Evolutionary conservation across 1,140 invertebrate species (phyloP).

Genomic region (Colletes latitarsis): DNA sequence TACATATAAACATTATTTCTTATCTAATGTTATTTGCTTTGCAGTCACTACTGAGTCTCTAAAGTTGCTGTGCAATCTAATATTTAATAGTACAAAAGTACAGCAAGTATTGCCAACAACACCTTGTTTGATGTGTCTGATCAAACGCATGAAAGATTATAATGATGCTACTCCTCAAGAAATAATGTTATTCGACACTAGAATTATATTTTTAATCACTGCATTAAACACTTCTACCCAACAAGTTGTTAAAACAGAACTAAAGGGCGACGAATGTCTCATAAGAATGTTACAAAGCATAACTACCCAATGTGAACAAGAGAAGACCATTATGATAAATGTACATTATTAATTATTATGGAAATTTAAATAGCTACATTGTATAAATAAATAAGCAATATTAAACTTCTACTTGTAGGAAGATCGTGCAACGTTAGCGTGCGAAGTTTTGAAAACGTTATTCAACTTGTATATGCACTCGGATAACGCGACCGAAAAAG

Average conservation of each 20-base stretch:
- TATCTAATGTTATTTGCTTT: slow-evolving; percentile 60
- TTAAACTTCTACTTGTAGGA: slow-evolving; percentile 78
- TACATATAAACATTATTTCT: slow-evolving; percentile 16
- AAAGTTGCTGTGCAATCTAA: slow-evolving; percentile 94
- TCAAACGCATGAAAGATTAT: slow-evolving; percentile 88
- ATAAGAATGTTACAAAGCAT: slow-evolving; percentile 91
- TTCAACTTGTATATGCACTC: slow-evolving; percentile 89
- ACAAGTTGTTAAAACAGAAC: slow-evolving; percentile 86
- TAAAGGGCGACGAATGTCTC: slow-evolving; percentile 91
- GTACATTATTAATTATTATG: slow-evolving; percentile 18
- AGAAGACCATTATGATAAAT: slow-evolving; percentile 59
- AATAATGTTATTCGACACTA: slow-evolving; percentile 93
- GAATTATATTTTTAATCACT: slow-evolving; percentile 93
- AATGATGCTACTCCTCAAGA: slow-evolving; percentile 83
- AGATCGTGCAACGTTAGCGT: slow-evolving; percentile 86
- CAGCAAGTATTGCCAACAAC: slow-evolving; percentile 87
- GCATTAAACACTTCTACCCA: slow-evolving; percentile 89
- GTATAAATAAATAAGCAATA: slow-evolving; percentile 56
- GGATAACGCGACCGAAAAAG: slow-evolving; percentile 84
- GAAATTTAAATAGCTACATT: slow-evolving; percentile 81
- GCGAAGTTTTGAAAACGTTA: slow-evolving; percentile 93
- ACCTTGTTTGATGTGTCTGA: slow-evolving; percentile 87
- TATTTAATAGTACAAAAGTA: slow-evolving; percentile 90
- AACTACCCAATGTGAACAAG: slow-evolving; percentile 73
- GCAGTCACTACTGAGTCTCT: slow-evolving; percentile 88